A percentile compares a stretch with the other conserved stretches of the same genome.
phyloP scores from a whole-genome alignment of 2,888 invertebrate genomes.

The Trachelus stipa region DNA sequence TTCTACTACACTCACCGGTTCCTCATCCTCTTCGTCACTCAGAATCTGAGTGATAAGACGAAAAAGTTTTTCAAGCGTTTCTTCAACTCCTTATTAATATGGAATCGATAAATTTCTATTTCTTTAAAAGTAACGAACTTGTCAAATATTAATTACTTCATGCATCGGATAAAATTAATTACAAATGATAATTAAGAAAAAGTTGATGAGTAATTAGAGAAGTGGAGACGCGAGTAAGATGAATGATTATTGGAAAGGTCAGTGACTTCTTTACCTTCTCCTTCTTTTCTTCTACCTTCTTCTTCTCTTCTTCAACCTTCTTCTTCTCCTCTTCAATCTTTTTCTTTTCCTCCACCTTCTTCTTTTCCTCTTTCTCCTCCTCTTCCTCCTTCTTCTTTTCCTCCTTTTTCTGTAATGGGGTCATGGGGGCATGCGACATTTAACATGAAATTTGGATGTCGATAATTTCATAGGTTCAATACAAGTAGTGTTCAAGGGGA shows the following conservation, averaged over 20 bases:
- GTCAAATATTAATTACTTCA: background rate
- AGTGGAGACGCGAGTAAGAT: background rate
- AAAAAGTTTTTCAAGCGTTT: background rate
- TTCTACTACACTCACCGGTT: slow-evolving; percentile 54
- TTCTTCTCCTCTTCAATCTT: slow-evolving; percentile 54
- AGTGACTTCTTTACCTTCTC: slow-evolving; percentile 58
- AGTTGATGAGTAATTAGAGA: background rate
- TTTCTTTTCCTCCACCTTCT: slow-evolving; percentile 46
- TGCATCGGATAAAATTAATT: background rate
- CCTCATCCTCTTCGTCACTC: slow-evolving; percentile 45
- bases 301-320: slow-evolving; percentile 54
- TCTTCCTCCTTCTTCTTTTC: slow-evolving; percentile 28
- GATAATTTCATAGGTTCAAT: background rate
- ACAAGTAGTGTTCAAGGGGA: slow-evolving; percentile 19
- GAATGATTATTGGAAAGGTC: background rate
- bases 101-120: background rate
- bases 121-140: background rate
- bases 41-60: slow-evolving; percentile 14
- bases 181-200: background rate
- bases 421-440: slow-evolving; percentile 44
- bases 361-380: slow-evolving; percentile 44
- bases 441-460: background rate
- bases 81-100: background rate
- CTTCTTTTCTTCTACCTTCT: slow-evolving; percentile 62
- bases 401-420: slow-evolving; percentile 16